Conservation (phyloP, 1,140 invertebrate genomes). For the Ooceraea biroi region DNA sequence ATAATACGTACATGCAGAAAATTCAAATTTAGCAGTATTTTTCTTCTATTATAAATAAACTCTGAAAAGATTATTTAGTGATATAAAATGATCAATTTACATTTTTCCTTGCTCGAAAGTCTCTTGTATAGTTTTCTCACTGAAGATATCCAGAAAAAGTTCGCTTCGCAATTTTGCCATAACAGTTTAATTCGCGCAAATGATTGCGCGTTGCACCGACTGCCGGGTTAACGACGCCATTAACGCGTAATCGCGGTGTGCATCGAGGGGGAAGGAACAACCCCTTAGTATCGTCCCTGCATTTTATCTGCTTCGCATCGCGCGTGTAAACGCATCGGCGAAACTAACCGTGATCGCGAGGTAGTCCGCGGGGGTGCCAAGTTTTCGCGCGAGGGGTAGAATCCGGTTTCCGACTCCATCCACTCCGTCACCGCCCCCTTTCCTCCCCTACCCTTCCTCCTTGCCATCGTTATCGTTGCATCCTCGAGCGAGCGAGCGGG, state of each 20-base stretch:
- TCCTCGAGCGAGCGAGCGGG: too few species aligned
- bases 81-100: too few species aligned
- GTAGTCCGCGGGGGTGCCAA: background rate
- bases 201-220: background rate
- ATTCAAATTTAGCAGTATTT: too few species aligned
- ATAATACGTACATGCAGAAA: too few species aligned
- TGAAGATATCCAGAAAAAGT: too few species aligned
- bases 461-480: constrained; percentile 48
- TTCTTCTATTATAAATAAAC: too few species aligned
- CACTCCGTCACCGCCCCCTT: background rate
- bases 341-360: constrained; percentile 32
- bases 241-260: background rate
- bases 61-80: too few species aligned
- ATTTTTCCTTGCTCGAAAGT: too few species aligned
- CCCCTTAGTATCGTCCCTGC: background rate
- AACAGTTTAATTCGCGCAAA: background rate
- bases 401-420: constrained; percentile 47
- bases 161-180: background rate
- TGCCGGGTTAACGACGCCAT: background rate
- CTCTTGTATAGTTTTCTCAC: too few species aligned
- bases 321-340: constrained; percentile 8
- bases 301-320: constrained; percentile 7
- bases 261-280: background rate
- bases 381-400: constrained; percentile 63
- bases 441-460: background rate